These are phyloP conservation scores for Drosophila teissieri DNA, from an alignment of 1,140 invertebrate species.

Conservation along the genomic window DNA sequence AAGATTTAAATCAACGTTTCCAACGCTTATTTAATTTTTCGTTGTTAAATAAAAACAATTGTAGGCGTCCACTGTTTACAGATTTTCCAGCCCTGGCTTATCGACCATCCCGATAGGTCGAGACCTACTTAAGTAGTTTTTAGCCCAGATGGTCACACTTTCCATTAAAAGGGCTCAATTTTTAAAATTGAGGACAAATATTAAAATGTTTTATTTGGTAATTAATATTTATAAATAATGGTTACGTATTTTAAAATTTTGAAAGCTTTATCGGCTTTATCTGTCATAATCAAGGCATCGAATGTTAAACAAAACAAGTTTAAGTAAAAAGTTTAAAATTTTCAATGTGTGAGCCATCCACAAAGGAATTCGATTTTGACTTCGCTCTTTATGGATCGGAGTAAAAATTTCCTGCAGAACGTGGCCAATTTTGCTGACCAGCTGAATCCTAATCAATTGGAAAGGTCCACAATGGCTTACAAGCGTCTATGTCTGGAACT, in stretches of 20 bases:
- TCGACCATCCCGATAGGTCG: not conserved
- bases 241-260: no score
- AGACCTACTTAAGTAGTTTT: not conserved
- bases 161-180: not conserved
- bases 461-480: constrained; percentile 7
- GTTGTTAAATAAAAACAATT: constrained; percentile 12
- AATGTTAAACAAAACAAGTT: constrained; percentile 1
- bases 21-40: not conserved
- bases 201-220: not conserved
- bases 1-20: not conserved
- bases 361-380: constrained; percentile 7
- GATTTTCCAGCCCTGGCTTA: not conserved
- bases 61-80: constrained; percentile 7
- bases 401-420: constrained; percentile 9
- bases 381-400: constrained; percentile 9
- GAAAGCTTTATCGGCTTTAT: not conserved
- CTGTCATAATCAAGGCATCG: constrained; percentile 6
- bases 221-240: no score
- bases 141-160: not conserved
- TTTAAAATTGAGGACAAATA: not conserved
- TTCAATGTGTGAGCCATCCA: constrained; percentile 15
- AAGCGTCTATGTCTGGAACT: constrained; percentile 13
- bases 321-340: constrained; percentile 12
- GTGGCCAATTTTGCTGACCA: not conserved
- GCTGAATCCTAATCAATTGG: not conserved